These are phyloP conservation scores for Apeltes quadracus DNA, from an alignment of 2,113 vertebrate genomes.

Conservation along the genomic window DNA sequence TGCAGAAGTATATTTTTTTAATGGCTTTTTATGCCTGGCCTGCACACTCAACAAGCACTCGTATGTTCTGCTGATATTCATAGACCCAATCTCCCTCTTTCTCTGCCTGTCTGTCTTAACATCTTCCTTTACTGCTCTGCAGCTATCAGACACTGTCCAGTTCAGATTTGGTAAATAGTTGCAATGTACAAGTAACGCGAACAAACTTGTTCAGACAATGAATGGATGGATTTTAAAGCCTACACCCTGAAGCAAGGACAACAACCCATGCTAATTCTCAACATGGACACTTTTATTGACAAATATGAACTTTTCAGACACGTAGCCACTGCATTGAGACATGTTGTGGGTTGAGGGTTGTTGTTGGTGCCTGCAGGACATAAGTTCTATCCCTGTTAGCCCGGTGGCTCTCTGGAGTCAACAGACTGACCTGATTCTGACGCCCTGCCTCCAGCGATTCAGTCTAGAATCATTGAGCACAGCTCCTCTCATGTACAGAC, in stretches of 20 bases:
- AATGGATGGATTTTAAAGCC: conserved; percentile 11
- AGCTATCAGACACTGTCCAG: too few relatives aligned
- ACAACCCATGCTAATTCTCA: conserved; percentile 8
- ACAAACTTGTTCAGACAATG: conserved; percentile 2
- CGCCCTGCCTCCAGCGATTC: conserved; percentile 57
- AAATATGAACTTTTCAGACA: conserved; percentile 46
- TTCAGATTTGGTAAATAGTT: too few relatives aligned
- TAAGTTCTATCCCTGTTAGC: conserved; percentile 39
- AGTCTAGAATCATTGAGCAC: conserved; percentile 47
- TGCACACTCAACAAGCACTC: too few relatives aligned
- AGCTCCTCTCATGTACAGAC: conserved; percentile 50
- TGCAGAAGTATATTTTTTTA: too few relatives aligned
- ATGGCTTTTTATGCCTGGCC: too few relatives aligned
- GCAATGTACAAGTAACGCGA: conserved; percentile 4
- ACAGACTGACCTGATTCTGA: conserved; percentile 69
- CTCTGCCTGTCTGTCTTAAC: too few relatives aligned
- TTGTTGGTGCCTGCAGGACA: conserved; percentile 25
- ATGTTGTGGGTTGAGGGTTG: conserved; percentile 44
- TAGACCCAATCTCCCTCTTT: too few relatives aligned
- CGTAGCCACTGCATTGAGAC: conserved; percentile 49
- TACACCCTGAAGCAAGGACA: conserved; percentile 15
- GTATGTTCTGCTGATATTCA: too few relatives aligned
- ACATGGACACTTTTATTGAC: conserved; percentile 26
- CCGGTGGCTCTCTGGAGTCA: conserved; percentile 62
- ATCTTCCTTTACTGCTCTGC: not conserved